Base-by-base conservation (phyloP, 2,113 vertebrate genomes). In the Coturnix japonica region DNA sequence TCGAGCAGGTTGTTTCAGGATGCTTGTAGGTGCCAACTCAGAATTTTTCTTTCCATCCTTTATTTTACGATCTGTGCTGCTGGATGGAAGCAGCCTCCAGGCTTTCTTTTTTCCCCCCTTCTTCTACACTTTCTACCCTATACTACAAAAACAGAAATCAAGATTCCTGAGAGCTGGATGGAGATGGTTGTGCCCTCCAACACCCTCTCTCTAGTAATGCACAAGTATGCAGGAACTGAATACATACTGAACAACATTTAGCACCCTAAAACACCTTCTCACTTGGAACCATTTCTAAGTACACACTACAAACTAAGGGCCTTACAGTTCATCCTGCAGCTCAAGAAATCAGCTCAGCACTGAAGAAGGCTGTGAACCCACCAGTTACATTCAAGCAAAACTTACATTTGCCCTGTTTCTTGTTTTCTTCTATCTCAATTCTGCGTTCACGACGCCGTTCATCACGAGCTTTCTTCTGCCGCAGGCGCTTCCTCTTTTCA, bases 381-480 rank as follows among this genome's bases (percentile, higher is more conserved):
- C 7, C 23, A 80, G 51, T 47, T 54, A 19, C 3, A 11, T 13
- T 26, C 28, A 39, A 49, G 14, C 16, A 22, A 0, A 25, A 97
- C 99, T 98, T 97, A 99, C 99, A 99, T 96, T 97, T 99, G 64
- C 99, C 99, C 95, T 99, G 99, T 91, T 99, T 99, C 97, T 98
- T 98, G 97, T 99, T 99, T 89, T 99, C 99, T 89, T 99, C 99
- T 3, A 99, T 98, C 93, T 99, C 99, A 93, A 99, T 99, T 46
- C 99, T 98, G 82, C 97, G 98, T 84, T 99, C 99, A 13, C 99
- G 97, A 41, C 99, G 98, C 22, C 98, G 98, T 56, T 99, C 99
- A 83, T 99, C 99, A 16, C 99, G 98, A 14, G 97, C 98, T 70
- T 99, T 99, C 97, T 99, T 99, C 97, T 99, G 99, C 86, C 99